Evolutionary conservation across 2,888 invertebrate genomes (phyloP), one percentile per base, ranked within the genome.

Genomic region (Aleiodes leptofemur): DNA sequence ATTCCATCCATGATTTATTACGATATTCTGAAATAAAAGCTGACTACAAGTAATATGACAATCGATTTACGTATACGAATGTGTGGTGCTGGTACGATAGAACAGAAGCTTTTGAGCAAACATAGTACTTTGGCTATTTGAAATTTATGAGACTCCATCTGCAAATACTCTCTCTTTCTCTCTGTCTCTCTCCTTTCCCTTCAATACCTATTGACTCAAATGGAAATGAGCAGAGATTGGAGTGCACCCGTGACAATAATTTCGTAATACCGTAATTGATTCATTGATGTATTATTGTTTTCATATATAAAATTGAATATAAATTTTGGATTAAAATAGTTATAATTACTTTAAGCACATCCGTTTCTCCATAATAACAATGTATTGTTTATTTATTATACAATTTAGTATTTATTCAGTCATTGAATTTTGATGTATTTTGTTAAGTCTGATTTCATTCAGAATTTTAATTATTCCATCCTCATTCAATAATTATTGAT

Each of bases 251-350:
- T 48, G 69, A 78, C 82, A 81, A 85, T 86, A 87, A 87, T 86
- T 86, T 83, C 80, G 81, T 87, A 85, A 86, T 87, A 86, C 84
- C 84, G 81, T 87, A 86, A 87, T 87, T 86, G 86, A 88, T 88
- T 87, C 85, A 87, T 88, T 82, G 81, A 83, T 43, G 83, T 83
- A 84, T 84, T 83, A 83, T 76, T 76, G 76, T 80, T 43, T 78
- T 76, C 74, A 72, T 77, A 74, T 77, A 74, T 77, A 72, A 79
- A 79, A 79, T 75, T 64, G 9, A 43, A 48, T 69, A 53, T 74
- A 74, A 70, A 74, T 74, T 64, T 55, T 31, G 57, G 16, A 50
- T 16, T 68, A 68, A 48, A 48, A 13, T 38, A 48, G 4, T 50
- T 23, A 56, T 73, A 50, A 68, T 73, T 68, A 51, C 51, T 53